Base-by-base conservation (phyloP, 2,888 invertebrate genomes). In the Nomada fucata region DNA sequence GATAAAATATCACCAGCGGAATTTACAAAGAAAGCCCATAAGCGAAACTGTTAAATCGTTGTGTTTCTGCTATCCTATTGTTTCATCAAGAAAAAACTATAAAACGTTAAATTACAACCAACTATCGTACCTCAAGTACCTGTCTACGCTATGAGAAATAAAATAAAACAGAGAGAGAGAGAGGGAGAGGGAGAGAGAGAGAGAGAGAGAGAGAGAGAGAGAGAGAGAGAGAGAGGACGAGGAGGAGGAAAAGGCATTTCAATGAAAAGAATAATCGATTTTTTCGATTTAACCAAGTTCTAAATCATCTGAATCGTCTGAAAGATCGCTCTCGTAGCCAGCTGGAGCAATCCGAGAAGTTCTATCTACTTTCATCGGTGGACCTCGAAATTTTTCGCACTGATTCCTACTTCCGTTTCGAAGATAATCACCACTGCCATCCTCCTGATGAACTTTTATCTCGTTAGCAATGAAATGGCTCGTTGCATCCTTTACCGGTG, bases 321-420 rank as follows among this genome's bases (percentile, higher is more conserved):
- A 88, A 7, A 82, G n/a, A 18, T 90, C 88, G 69, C 86, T 89
- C 44, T 91, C 90, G 77, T 82, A 90, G 10, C 91, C 90, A 60
- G 84, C 91, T 0, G 92, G 90, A 11, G 84, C 63, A 36, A 87
- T 10, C 42, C 57, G 74, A 18, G 57, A 23, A 7, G 20, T 11
- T 23, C 9, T 59, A 42, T 52, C 42, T 2, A 64, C 7, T 29
- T 64, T 78, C 13, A 59, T 4, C 10, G 10, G 42, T 0, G 44
- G 0, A 23, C 36, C 50, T 1, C 15, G 3, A 2, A 42, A 15
- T 59, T 13, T 52, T 42, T n/a, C 53, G 15, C 23, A 1, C 23
- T 29, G 67, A 44, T 65, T 26, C 2, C 23, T 59, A 26, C 13
- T 69, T 55, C 73, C 76, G 65, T 85, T 85, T 36, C 26, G 68